Percentiles rank a stretch among this genome's conserved stretches.
Conservation (phyloP, 1,140 invertebrate species). For the Phymastichus coffea region DNA sequence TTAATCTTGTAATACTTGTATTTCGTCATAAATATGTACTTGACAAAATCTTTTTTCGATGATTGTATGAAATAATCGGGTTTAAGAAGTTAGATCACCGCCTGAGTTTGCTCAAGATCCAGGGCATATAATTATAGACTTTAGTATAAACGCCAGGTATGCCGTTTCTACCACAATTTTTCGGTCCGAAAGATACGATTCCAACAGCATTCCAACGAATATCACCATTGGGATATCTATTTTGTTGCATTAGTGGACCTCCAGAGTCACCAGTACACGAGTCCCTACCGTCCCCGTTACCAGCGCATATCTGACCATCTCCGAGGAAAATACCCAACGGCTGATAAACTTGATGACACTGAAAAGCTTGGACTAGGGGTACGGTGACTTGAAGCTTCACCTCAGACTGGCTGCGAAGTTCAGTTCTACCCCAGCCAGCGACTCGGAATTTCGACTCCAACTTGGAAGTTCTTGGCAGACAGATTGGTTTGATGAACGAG, state of each 20-base stretch:
- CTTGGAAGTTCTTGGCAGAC: slow-evolving; percentile 62
- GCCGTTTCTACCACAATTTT: slow-evolving; percentile 66
- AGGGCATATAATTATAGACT: slow-evolving; percentile 65
- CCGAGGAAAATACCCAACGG: slow-evolving; percentile 37
- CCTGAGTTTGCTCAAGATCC: slow-evolving; percentile 62
- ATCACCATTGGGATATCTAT: slow-evolving; percentile 36
- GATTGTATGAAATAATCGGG: too few relatives aligned
- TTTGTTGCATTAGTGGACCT: slow-evolving; percentile 67
- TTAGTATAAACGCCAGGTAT: slow-evolving; percentile 77
- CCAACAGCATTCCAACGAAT: slow-evolving; percentile 60
- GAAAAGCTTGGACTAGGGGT: slow-evolving; percentile 48
- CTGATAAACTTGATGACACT: slow-evolving; percentile 54
- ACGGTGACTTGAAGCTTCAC: slow-evolving; percentile 59
- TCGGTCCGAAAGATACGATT: slow-evolving; percentile 73
- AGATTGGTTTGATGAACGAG: slow-evolving; percentile 76
- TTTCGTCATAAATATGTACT: too few relatives aligned
- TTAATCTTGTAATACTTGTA: too few relatives aligned
- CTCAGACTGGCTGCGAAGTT: slow-evolving; percentile 59
- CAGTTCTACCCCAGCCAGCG: slow-evolving; percentile 81
- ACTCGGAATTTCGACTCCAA: slow-evolving; percentile 59
- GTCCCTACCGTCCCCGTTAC: slow-evolving; percentile 63
- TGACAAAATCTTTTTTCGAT: too few relatives aligned
- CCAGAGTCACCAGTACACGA: slow-evolving; percentile 75
- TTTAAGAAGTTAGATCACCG: too few relatives aligned
- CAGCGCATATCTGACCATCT: slow-evolving; percentile 62